phyloP scores from a whole-genome alignment of 2,797 vertebrate species.

The Oreonectes daqikongensis region DNA sequence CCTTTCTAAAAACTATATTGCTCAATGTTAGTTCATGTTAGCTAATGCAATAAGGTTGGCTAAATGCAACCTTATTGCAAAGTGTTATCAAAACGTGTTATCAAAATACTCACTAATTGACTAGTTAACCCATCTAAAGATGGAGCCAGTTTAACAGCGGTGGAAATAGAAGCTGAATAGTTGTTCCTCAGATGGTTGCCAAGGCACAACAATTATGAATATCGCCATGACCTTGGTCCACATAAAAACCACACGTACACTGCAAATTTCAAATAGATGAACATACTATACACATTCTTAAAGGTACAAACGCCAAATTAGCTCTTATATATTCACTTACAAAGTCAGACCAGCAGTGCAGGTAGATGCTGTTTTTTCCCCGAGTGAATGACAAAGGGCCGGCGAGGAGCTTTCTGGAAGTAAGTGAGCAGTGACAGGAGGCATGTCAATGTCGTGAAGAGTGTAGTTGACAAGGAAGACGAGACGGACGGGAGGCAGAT shows the following conservation, averaged over 20 bases:
- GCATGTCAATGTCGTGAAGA: slow-evolving; percentile 30
- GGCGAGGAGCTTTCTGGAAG: slow-evolving; percentile 11
- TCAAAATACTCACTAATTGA: too few relatives aligned
- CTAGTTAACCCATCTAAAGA: too few relatives aligned
- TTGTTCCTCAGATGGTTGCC: background rate
- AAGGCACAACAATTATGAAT: background rate
- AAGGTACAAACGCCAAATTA: background rate
- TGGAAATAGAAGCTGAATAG: too few relatives aligned
- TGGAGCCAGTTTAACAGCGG: too few relatives aligned
- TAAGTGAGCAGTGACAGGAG: slow-evolving; percentile 39
- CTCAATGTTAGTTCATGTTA: too few relatives aligned
- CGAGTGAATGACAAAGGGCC: slow-evolving; percentile 25
- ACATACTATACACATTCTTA: background rate
- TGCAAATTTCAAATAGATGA: background rate
- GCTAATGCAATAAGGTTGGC: too few relatives aligned
- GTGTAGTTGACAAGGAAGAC: slow-evolving; percentile 38
- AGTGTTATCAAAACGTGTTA: too few relatives aligned
- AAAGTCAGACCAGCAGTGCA: background rate
- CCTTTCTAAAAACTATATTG: too few relatives aligned
- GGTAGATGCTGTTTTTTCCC: background rate
- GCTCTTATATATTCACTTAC: background rate
- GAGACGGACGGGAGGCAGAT: slow-evolving; percentile 25
- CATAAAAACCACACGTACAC: background rate
- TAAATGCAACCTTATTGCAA: too few relatives aligned
- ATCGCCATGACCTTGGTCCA: background rate